A percentile compares a stretch with the other conserved stretches of the same genome.
Conservation (phyloP, 2,888 invertebrate species). For the Hyles lineata region DNA sequence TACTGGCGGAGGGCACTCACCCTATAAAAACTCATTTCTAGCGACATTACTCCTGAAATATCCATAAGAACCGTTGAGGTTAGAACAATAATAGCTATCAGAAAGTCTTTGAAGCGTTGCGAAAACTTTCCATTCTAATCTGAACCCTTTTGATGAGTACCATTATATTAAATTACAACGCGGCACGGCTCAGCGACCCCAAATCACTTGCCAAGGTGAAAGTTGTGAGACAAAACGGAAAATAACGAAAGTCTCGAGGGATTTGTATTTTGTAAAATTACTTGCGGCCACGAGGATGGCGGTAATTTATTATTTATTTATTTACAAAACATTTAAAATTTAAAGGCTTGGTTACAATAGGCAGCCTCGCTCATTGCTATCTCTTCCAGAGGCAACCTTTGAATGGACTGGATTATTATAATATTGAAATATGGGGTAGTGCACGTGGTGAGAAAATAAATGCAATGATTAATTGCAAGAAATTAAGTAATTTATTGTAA, state of each 20-base stretch:
- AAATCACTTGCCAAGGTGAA: slow-evolving; percentile 60
- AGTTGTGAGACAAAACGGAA: slow-evolving; percentile 53
- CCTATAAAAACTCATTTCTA: background rate
- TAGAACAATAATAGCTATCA: slow-evolving; percentile 25
- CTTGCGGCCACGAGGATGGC: background rate
- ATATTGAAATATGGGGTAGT: too few relatives aligned
- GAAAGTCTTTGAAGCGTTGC: slow-evolving; percentile 42
- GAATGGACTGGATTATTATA: too few relatives aligned
- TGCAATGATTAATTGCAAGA: too few relatives aligned
- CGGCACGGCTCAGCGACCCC: slow-evolving; percentile 56
- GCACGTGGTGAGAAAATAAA: too few relatives aligned
- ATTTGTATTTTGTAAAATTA: slow-evolving; percentile 28
- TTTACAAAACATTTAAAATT: too few relatives aligned
- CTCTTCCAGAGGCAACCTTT: too few relatives aligned
- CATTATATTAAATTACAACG: slow-evolving; percentile 52
- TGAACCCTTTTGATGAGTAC: slow-evolving; percentile 47
- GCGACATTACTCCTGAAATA: background rate
- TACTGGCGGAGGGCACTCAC: too few relatives aligned
- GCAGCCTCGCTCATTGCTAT: too few relatives aligned
- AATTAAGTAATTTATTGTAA: too few relatives aligned
- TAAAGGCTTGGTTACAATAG: too few relatives aligned
- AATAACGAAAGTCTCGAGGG: slow-evolving; percentile 49
- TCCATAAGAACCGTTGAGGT: background rate
- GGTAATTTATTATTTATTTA: background rate
- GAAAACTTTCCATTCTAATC: slow-evolving; percentile 54